Conservation (phyloP, 2,888 invertebrate species). For the Syritta pipiens region DNA sequence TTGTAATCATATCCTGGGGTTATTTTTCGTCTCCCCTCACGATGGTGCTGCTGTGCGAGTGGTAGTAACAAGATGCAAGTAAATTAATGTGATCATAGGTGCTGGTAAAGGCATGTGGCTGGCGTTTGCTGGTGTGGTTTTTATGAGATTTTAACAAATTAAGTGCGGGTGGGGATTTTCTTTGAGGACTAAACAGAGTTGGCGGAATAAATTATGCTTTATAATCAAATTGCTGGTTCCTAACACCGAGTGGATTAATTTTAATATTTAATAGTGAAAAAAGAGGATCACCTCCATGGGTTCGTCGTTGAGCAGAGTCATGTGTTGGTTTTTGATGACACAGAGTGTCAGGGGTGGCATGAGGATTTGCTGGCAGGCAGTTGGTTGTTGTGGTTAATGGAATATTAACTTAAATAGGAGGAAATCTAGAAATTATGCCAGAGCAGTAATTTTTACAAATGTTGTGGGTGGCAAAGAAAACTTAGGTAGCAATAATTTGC, state of each 20-base stretch:
- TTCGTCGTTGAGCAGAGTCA: not conserved
- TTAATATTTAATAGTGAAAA: slow-evolving; percentile 54
- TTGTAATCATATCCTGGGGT: slow-evolving; percentile 53
- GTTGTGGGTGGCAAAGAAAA: not conserved
- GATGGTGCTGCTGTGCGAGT: not conserved
- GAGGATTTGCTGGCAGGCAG: not conserved
- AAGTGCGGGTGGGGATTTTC: slow-evolving; percentile 33
- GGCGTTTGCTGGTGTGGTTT: not conserved
- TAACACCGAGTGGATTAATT: slow-evolving; percentile 47
- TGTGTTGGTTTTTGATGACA: slow-evolving; percentile 32
- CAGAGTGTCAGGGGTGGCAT: slow-evolving; percentile 11
- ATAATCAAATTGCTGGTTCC: slow-evolving; percentile 40
- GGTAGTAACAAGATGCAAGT: slow-evolving; percentile 40
- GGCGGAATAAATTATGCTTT: slow-evolving; percentile 43
- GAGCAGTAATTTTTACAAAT: not conserved
- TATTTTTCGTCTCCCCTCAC: slow-evolving; percentile 35
- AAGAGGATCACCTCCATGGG: not conserved
- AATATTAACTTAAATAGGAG: slow-evolving; percentile 32
- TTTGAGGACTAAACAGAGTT: slow-evolving; percentile 41
- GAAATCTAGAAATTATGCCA: slow-evolving; percentile 22
- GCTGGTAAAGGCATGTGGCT: not conserved
- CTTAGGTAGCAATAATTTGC: slow-evolving; percentile 26
- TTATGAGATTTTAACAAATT: slow-evolving; percentile 48
- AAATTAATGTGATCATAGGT: slow-evolving; percentile 60
- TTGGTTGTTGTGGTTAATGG: slow-evolving; percentile 14